These are phyloP conservation scores for Ochropleura plecta DNA, from an alignment of 2,888 invertebrate species.

Conservation along the genomic window DNA sequence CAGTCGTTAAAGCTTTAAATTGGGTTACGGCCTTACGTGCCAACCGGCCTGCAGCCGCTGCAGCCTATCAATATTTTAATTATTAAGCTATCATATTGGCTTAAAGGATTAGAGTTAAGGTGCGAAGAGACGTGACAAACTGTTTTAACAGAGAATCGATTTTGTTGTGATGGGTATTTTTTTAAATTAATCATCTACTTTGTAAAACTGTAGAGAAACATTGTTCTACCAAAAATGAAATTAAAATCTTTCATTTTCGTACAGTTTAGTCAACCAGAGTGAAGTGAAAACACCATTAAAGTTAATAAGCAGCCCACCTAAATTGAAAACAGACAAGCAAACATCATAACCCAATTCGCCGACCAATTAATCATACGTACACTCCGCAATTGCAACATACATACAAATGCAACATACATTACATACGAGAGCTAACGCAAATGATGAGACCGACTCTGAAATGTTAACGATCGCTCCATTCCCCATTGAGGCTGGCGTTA, in stretches of 20 bases:
- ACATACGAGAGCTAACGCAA: slow-evolving; percentile 22
- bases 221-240: too few species aligned
- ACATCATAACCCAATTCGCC: slow-evolving; percentile 1
- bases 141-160: not conserved
- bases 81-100: slow-evolving; percentile 31
- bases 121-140: not conserved
- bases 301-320: not conserved
- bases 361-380: slow-evolving; percentile 22
- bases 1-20: slow-evolving; percentile 53
- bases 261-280: too few species aligned
- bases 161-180: not conserved
- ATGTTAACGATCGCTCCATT: slow-evolving; percentile 43
- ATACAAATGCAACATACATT: slow-evolving; percentile 30
- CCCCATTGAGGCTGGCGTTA: slow-evolving; percentile 41
- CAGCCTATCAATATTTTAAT: slow-evolving; percentile 41
- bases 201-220: too few species aligned
- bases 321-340: slow-evolving; percentile 15
- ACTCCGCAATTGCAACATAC: slow-evolving; percentile 7
- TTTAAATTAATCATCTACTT: not conserved
- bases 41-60: not conserved
- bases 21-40: slow-evolving; percentile 47
- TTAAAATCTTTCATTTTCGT: too few species aligned
- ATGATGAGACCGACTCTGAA: slow-evolving; percentile 15
- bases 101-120: slow-evolving; percentile 3
- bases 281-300: not conserved